phyloP scores from a whole-genome alignment of 2,797 vertebrate species.

The Molossus alvarezi region DNA sequence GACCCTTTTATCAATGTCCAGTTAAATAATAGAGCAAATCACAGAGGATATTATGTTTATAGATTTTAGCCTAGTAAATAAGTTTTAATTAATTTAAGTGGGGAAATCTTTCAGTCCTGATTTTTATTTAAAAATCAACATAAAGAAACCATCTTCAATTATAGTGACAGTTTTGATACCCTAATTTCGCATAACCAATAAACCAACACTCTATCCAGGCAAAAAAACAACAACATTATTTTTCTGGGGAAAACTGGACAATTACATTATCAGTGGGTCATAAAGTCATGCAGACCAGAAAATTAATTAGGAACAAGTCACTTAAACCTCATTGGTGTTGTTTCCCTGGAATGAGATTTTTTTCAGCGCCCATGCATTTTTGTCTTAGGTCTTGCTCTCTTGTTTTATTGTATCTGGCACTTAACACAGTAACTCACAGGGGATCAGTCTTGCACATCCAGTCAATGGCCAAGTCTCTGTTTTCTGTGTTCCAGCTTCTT shows the following conservation, averaged over 20 bases:
- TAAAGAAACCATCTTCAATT: neutral
- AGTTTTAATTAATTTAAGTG: neutral
- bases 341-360: conserved; percentile 28
- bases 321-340: neutral
- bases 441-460: neutral
- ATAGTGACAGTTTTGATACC: neutral
- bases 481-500: neutral
- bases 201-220: neutral
- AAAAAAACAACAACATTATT: conserved; percentile 8
- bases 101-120: neutral
- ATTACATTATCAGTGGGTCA: neutral
- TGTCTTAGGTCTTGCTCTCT: neutral
- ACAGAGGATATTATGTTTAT: neutral
- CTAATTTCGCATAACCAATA: neutral
- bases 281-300: neutral
- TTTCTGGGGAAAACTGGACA: neutral
- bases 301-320: neutral
- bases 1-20: conserved; percentile 14
- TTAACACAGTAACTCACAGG: neutral
- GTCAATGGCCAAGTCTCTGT: neutral
- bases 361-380: neutral
- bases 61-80: conserved; percentile 32
- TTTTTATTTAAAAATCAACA: conserved; percentile 56
- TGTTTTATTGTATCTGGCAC: neutral
- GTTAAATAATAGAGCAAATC: conserved; percentile 23